These are phyloP conservation scores for Australoheros facetus DNA, from an alignment of 2,797 vertebrate genomes.

Conservation along the genomic window DNA sequence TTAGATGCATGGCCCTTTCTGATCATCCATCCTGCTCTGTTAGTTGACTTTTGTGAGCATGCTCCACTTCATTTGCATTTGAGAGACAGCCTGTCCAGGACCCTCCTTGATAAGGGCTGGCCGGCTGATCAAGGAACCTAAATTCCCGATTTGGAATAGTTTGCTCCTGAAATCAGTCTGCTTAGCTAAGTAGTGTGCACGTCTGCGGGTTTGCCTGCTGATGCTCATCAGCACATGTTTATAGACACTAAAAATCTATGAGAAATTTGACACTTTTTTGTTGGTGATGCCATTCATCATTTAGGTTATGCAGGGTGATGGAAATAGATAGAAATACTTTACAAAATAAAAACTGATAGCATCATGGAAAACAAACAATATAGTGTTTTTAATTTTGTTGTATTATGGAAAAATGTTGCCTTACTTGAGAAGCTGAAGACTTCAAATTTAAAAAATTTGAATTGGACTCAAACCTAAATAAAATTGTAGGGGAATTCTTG, in stretches of 20 bases:
- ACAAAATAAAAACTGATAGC: background rate
- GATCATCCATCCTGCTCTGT: slow-evolving; percentile 6
- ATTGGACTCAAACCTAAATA: background rate
- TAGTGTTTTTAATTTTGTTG: too few relatives aligned
- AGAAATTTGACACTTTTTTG: background rate
- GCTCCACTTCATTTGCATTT: slow-evolving; percentile 4
- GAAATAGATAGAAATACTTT: background rate
- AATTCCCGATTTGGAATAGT: slow-evolving; percentile 13
- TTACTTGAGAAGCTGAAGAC: background rate
- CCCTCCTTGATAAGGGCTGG: background rate
- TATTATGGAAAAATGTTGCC: background rate
- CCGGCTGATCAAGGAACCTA: background rate
- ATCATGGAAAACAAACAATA: background rate
- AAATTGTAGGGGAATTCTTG: background rate
- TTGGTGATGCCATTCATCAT: background rate
- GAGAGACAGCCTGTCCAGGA: background rate
- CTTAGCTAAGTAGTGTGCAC: background rate
- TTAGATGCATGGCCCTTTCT: background rate
- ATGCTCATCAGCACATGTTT: background rate
- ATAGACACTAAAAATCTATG: background rate
- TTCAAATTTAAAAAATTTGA: background rate
- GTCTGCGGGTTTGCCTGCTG: background rate
- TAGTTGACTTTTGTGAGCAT: background rate
- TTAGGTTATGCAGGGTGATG: background rate
- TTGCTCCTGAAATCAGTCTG: slow-evolving; percentile 1